These are phyloP conservation scores for Meloidogyne hapla DNA, from an alignment of 1,140 invertebrate genomes.

Conservation along the genomic window DNA sequence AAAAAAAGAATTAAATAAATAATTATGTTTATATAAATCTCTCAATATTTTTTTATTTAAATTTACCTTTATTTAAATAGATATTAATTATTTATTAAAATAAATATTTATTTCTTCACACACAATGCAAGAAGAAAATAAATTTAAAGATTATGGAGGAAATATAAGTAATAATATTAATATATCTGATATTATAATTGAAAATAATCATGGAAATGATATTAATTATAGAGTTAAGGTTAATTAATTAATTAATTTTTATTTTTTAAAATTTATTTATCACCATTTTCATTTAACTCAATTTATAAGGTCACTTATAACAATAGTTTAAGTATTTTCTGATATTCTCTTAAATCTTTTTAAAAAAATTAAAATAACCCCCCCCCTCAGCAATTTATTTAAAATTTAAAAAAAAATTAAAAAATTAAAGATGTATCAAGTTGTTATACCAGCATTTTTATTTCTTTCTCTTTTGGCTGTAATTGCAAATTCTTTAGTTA, in stretches of 20 bases:
- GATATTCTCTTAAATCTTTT: neutral
- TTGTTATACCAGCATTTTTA: conserved; percentile 53
- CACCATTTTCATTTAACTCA: too few species aligned
- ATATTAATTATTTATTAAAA: too few species aligned
- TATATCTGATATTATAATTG: neutral
- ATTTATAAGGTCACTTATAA: too few species aligned
- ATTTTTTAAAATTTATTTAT: neutral
- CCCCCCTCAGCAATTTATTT: too few species aligned
- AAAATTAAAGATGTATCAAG: conserved; percentile 49
- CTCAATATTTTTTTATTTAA: neutral
- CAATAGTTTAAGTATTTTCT: too few species aligned
- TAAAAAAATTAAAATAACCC: neutral
- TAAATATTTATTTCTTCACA: too few species aligned
- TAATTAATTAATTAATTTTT: neutral
- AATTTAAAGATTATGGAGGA: neutral
- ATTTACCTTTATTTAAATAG: neutral
- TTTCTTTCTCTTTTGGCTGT: conserved; percentile 39
- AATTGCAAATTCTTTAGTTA: conserved; percentile 50
- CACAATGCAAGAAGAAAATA: neutral
- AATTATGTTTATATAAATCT: neutral
- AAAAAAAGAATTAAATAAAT: neutral
- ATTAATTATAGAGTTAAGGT: conserved; percentile 6
- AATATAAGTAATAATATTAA: neutral
- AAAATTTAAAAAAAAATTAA: too few species aligned
- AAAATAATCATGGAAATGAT: neutral